A percentile compares a stretch with the other conserved stretches of the same genome.
These are phyloP conservation scores for Hemibagrus guttatus DNA, from an alignment of 2,797 vertebrate species.

Conservation along the genomic window DNA sequence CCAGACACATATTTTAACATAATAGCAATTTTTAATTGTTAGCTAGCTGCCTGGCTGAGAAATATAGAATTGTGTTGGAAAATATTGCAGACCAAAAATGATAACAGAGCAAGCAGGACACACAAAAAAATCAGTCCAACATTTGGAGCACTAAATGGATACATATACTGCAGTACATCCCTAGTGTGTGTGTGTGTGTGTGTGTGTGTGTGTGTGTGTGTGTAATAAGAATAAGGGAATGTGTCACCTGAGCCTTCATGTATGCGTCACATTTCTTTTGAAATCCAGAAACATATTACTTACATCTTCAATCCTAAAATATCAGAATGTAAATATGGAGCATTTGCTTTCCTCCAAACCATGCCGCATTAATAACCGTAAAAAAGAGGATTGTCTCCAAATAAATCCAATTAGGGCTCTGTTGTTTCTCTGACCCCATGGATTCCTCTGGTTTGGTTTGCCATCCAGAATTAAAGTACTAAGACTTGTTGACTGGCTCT, in stretches of 20 bases:
- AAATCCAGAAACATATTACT: not conserved
- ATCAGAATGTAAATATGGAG: constrained; percentile 52
- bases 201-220: not conserved
- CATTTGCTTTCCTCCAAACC: not conserved
- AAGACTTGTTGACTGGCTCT: constrained; percentile 52
- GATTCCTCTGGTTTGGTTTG: constrained; percentile 33
- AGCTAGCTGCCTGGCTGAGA: not conserved
- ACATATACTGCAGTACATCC: not conserved
- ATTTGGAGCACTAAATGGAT: not conserved
- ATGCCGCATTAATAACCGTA: constrained; percentile 69
- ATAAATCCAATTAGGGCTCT: constrained; percentile 73
- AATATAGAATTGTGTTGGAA: not conserved
- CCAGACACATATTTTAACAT: not conserved
- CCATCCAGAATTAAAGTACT: constrained; percentile 47
- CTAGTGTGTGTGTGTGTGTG: not conserved
- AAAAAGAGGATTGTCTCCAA: constrained; percentile 73
- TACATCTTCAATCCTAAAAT: not conserved
- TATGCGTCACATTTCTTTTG: not conserved
- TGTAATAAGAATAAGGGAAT: not conserved
- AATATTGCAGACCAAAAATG: not conserved
- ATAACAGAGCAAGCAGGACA: not conserved
- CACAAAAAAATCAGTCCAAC: not conserved
- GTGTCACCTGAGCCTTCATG: not conserved
- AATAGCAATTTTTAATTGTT: too few relatives aligned
- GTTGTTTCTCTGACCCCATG: constrained; percentile 60